Evolutionary conservation across 1,140 invertebrate species (phyloP), one percentile per base, ranked within the genome.

Genomic region (Mactra quadrangularis): DNA sequence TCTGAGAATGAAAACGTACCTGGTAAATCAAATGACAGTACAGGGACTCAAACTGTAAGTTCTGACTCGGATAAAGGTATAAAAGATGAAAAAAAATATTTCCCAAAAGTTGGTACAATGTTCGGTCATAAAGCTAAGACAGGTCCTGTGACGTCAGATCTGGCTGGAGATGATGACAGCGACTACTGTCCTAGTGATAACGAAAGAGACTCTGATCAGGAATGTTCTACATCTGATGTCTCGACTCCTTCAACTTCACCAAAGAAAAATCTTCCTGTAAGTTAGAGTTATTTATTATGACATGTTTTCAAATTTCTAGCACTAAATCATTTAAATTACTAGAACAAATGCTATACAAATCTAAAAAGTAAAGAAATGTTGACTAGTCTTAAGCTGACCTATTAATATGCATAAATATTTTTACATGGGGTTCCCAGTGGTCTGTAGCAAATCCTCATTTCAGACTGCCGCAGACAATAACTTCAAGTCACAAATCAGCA

Each of bases 121-220:
- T 87, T 82, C 45, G 82, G 83, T 77, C 74, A 70, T 50, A 50
- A 70, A 85, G 38, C 33, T n/a, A 71, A 25, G 81, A 70, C 22
- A 19, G 47, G 31, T 17, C 68, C 78, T 13, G 35, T 25, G 11
- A 52, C 38, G 55, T 53, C 70, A 4, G 47, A 83, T 22, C n/a
- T n/a, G n/a, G 52, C 64, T 25, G 81, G 62, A 22, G 82, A 76
- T 83, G 77, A 72, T n/a, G 88, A 90, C 25, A 92, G 91, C 86
- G 90, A 91, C 64, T 91, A 91, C 87, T 81, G 83, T 11, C 72
- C 87, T n/a, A 91, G 90, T 90, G 91, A 89, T 72, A 86, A 83
- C 29, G 53, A 81, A n/a, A 84, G 77, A 11, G 53, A 81, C 13
- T 25, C 13, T n/a, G n/a, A 50, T 13, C 13, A 11, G 41, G 29